A percentile compares a stretch with the other conserved stretches of the same genome.
phyloP scores from a whole-genome alignment of 2,113 vertebrate genomes.

The Macrotis lagotis region DNA sequence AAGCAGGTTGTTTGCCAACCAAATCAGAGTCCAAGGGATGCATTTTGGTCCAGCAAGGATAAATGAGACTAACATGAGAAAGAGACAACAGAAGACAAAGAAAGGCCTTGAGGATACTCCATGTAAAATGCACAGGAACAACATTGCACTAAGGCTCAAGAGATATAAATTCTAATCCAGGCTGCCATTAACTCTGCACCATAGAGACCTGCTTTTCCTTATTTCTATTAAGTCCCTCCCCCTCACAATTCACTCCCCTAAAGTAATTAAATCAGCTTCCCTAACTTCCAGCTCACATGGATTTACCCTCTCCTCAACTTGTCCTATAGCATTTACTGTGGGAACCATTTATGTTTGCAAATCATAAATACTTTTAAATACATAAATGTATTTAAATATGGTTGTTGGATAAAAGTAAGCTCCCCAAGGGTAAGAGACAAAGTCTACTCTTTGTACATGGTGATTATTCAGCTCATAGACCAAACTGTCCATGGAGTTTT shows the following conservation, averaged over 20 bases:
- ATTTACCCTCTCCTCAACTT: neutral
- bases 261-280: neutral
- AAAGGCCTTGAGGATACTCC: neutral
- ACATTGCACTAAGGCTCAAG: neutral
- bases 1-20: neutral
- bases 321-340: neutral
- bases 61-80: neutral
- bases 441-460: neutral
- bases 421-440: neutral
- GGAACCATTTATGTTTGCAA: neutral
- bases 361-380: neutral
- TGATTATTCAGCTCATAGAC: neutral
- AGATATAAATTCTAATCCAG: neutral
- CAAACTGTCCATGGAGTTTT: neutral
- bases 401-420: neutral
- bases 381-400: neutral
- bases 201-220: neutral
- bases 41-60: neutral
- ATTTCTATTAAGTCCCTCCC: neutral
- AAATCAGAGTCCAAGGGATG: neutral
- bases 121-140: neutral
- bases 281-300: neutral
- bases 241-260: neutral
- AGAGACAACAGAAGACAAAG: neutral
- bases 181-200: neutral